Evolutionary conservation across 2,888 invertebrate species (phyloP), one percentile per base, ranked within the genome.

Genomic region (Steromphala cineraria): DNA sequence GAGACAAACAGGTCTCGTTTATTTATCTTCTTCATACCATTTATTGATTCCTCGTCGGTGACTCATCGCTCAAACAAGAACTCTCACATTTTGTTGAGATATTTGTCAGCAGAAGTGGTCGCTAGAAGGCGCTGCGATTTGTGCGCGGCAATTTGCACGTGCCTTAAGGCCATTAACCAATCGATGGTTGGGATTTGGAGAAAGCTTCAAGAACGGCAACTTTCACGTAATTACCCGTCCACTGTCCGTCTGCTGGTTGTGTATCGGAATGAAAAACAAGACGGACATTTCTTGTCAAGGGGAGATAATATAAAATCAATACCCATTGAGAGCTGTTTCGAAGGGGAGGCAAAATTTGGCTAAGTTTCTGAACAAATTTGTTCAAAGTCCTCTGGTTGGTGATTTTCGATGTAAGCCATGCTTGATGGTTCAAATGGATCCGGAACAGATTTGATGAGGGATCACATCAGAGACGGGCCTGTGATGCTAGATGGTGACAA

Each of bases 331-430:
- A 24, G 62, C 28, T 62, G 28, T 24, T 56, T 24, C n/a, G 28
- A 46, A 62, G 62, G 24, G 62, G 17, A 28, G 62, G 28, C 7
- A 28, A 62, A 62, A 21, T 62, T 62, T 62, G 24, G 62, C 24
- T 62, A 62, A 62, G 62, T 62, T 62, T 62, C 62, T 24, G 62
- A 62, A 62, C 62, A 62, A 62, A 62, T 62, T 62, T 62, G 62
- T 62, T 62, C 62, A 62, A 62, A 62, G 62, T 24, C 10, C 62
- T 24, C 62, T 24, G 28, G 24, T 24, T 62, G 15, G 28, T 15
- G 28, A 24, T 28, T 21, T 24, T 28, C 24, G 62, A 62, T 62
- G 62, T 62, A 62, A 62, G 62, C 62, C 62, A 28, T 21, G 28
- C 24, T 62, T 24, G 62, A 24, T 28, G 62, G 28, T 28, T 24